Conservation (phyloP, 2,113 vertebrate species). For the Phodopus roborovskii region DNA sequence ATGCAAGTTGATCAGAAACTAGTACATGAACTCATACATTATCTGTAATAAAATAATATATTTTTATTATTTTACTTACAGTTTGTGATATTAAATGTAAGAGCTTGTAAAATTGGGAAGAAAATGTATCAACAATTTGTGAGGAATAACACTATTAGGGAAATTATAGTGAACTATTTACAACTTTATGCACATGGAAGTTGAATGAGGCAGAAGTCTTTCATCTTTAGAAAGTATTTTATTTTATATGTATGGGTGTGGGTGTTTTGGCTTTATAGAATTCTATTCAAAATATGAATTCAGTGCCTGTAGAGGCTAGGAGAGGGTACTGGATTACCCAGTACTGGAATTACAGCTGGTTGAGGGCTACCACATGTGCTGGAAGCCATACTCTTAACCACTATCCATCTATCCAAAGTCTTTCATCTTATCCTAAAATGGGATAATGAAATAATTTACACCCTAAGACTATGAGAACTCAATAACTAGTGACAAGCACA, state of each 20-base stretch:
- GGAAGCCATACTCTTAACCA: neutral
- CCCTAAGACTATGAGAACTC: neutral
- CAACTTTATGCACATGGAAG: neutral
- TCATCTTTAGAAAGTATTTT: neutral
- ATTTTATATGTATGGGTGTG: neutral
- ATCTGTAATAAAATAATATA: constrained; percentile 34
- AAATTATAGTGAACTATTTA: constrained; percentile 30
- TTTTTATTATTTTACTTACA: constrained; percentile 35
- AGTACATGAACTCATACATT: neutral
- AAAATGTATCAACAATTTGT: neutral
- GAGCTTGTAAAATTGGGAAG: neutral
- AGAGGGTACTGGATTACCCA: neutral
- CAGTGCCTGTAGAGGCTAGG: too few relatives aligned
- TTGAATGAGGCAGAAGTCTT: neutral
- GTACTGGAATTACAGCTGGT: neutral
- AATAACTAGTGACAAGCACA: neutral
- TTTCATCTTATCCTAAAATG: neutral
- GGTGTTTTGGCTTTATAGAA: neutral
- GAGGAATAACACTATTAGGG: neutral
- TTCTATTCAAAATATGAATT: neutral
- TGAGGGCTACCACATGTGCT: neutral
- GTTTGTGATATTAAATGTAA: constrained; percentile 22
- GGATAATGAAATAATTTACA: neutral
- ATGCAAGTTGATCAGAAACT: neutral
- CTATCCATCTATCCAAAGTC: neutral